These are phyloP conservation scores for Perca schrenkii DNA, from an alignment of 2,113 vertebrate species.

Conservation along the genomic window DNA sequence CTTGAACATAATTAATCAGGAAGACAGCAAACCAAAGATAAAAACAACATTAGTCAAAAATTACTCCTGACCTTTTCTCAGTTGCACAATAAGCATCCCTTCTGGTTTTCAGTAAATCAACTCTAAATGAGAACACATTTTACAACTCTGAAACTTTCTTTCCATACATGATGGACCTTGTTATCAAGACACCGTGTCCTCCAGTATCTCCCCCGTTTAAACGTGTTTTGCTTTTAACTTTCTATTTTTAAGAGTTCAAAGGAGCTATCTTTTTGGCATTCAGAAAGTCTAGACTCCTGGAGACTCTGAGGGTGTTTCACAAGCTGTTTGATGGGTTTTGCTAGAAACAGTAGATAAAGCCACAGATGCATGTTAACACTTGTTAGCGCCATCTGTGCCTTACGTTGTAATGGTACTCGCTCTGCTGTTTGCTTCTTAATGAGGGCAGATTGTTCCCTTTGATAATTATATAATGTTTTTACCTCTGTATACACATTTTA, in stretches of 20 bases:
- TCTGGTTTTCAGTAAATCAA: slow-evolving; percentile 61
- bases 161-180: slow-evolving; percentile 49
- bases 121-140: slow-evolving; percentile 42
- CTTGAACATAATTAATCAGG: slow-evolving; percentile 59
- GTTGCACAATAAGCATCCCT: slow-evolving; percentile 55
- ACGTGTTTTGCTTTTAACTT: slow-evolving; percentile 55
- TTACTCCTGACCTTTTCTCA: slow-evolving; percentile 68
- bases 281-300: slow-evolving; percentile 19
- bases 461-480: background rate
- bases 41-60: slow-evolving; percentile 66
- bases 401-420: slow-evolving; percentile 1
- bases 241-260: slow-evolving; percentile 55
- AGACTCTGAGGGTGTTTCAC: slow-evolving; percentile 41
- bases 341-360: background rate
- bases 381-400: slow-evolving; percentile 31
- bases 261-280: slow-evolving; percentile 15
- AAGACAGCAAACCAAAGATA: slow-evolving; percentile 56
- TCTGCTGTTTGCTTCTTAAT: slow-evolving; percentile 5
- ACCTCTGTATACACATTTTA: background rate
- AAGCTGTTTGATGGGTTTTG: slow-evolving; percentile 35
- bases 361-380: slow-evolving; percentile 19
- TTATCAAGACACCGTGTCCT: slow-evolving; percentile 45
- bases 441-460: background rate
- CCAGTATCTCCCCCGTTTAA: slow-evolving; percentile 14
- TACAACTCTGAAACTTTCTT: slow-evolving; percentile 31